phyloP scores from a whole-genome alignment of 2,113 vertebrate species.

The Istiophorus platypterus region DNA sequence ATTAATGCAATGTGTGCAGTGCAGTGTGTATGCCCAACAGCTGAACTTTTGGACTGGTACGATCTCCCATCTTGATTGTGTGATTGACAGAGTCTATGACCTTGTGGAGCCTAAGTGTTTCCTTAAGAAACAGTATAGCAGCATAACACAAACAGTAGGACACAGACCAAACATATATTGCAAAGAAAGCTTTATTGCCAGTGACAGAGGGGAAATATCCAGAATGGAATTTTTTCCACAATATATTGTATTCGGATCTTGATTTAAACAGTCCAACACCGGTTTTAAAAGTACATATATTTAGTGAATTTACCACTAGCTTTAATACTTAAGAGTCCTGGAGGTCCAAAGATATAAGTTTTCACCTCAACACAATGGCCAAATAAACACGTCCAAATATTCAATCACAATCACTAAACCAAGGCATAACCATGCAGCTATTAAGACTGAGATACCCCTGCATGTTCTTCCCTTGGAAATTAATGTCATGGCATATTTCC shows the following conservation, averaged over 20 bases:
- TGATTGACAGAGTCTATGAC: not conserved
- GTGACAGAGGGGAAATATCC: conserved; percentile 78
- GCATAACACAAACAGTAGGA: conserved; percentile 42
- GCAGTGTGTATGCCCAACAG: not conserved
- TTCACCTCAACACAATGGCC: conserved; percentile 52
- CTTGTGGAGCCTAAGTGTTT: not conserved
- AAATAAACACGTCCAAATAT: conserved; percentile 46
- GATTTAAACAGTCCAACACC: conserved; percentile 69
- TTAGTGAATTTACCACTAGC: conserved; percentile 32
- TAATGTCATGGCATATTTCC: conserved; percentile 78
- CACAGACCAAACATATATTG: conserved; percentile 71
- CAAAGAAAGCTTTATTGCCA: conserved; percentile 87
- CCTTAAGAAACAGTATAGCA: not conserved
- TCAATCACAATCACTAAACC: conserved; percentile 41
- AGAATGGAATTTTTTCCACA: conserved; percentile 61
- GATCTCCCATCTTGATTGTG: not conserved
- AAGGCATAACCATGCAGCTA: conserved; percentile 48
- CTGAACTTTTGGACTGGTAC: not conserved
- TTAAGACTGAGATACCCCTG: conserved; percentile 38
- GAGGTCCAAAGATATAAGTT: conserved; percentile 49
- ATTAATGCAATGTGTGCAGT: conserved; percentile 4
- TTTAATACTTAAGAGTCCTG: conserved; percentile 48
- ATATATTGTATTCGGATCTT: conserved; percentile 63
- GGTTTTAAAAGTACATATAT: conserved; percentile 53
- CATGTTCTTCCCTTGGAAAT: conserved; percentile 53